phyloP scores from a whole-genome alignment of 2,113 vertebrate species.

The Crotalus viridis region DNA sequence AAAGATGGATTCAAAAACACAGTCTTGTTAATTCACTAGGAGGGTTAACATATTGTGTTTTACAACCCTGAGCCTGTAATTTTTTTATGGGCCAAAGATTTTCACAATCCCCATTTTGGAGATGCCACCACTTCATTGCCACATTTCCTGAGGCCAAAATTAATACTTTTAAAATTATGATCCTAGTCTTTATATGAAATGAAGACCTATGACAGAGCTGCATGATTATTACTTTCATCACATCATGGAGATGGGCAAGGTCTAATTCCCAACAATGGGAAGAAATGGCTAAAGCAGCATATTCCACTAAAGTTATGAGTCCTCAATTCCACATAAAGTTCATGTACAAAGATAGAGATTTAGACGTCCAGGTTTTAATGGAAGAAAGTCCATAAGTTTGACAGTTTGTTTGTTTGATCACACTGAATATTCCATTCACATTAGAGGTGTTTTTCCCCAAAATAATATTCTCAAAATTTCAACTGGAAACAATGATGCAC shows the following conservation, averaged over 20 bases:
- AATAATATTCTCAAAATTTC: not conserved
- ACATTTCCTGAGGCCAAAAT: not conserved
- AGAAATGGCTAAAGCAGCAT: not conserved
- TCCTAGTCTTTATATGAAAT: not conserved
- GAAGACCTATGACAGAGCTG: not conserved
- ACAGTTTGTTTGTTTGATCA: not conserved
- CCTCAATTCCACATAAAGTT: not conserved
- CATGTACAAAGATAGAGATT: not conserved
- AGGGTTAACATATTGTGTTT: not conserved
- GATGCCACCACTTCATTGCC: not conserved
- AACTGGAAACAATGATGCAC: not conserved
- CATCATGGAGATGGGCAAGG: not conserved
- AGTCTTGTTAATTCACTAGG: not conserved
- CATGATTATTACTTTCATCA: not conserved
- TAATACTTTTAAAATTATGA: not conserved
- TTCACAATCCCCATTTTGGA: not conserved
- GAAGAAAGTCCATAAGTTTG: not conserved
- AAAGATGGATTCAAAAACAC: not conserved
- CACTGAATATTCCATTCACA: not conserved
- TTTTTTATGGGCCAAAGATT: not conserved
- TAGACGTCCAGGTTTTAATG: not conserved
- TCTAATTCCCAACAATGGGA: not conserved
- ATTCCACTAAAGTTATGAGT: not conserved
- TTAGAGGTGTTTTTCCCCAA: not conserved
- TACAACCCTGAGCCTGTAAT: not conserved